Conservation (phyloP, 1,140 invertebrate genomes). For the Heliconius himera region DNA sequence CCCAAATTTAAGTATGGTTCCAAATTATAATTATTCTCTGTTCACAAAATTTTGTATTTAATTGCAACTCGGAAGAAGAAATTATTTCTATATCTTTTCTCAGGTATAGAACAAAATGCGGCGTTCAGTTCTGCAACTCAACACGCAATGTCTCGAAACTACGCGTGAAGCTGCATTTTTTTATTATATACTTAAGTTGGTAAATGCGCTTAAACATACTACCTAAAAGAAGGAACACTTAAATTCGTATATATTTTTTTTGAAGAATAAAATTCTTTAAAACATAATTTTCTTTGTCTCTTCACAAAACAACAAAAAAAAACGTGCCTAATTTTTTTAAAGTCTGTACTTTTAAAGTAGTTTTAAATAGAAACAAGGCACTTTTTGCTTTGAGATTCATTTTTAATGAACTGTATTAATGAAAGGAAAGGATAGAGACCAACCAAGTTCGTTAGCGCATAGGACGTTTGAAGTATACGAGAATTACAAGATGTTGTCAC, state of each 20-base stretch:
- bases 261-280: no score
- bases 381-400: neutral
- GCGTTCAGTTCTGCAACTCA: neutral
- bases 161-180: neutral
- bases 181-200: no score
- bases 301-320: neutral
- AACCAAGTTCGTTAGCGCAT: constrained; percentile 22
- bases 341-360: neutral
- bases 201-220: no score
- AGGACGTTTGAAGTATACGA: constrained; percentile 14
- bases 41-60: neutral
- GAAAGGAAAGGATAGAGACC: constrained; percentile 10
- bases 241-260: no score
- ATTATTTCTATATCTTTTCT: no score
- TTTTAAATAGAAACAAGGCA: constrained; percentile 3
- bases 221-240: no score
- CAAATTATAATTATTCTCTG: no score
- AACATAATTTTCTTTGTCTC: no score
- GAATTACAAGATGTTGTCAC: constrained; percentile 1
- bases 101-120: neutral
- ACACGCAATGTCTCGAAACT: neutral
- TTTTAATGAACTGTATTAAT: constrained; percentile 16
- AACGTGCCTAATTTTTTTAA: neutral
- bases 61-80: neutral
- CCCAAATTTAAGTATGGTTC: no score